phyloP scores from a whole-genome alignment of 2,888 invertebrate genomes.

The Prosapia bicincta region DNA sequence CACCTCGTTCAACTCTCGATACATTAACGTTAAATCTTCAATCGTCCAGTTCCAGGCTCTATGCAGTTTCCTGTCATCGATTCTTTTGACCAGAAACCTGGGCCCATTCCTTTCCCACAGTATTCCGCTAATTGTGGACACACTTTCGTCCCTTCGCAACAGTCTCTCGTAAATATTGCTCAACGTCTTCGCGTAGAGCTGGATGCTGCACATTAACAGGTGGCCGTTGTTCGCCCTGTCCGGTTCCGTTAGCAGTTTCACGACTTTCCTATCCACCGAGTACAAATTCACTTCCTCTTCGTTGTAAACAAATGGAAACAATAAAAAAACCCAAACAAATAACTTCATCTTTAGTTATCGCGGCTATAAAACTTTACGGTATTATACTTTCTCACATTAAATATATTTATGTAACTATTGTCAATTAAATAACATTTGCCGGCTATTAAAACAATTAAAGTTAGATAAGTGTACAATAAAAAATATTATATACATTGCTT shows the following conservation, averaged over 20 bases:
- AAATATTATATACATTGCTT: too few relatives aligned
- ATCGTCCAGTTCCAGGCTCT: conserved; percentile 6
- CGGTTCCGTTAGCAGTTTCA: conserved; percentile 2
- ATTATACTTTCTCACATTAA: not conserved
- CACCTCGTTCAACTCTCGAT: conserved; percentile 11
- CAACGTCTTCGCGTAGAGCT: conserved; percentile 5
- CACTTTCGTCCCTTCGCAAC: conserved; percentile 1
- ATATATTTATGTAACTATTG: not conserved
- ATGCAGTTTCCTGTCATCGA: conserved; percentile 11
- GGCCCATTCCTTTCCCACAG: conserved; percentile 20
- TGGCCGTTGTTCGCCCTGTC: not conserved
- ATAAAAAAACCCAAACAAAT: not conserved
- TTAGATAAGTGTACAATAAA: not conserved
- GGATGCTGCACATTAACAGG: conserved; percentile 6
- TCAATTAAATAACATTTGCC: not conserved
- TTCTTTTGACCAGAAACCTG: conserved; percentile 18
- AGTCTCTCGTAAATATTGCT: conserved; percentile 2
- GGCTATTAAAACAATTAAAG: not conserved
- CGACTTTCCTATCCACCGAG: conserved; percentile 18
- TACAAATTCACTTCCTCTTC: conserved; percentile 20
- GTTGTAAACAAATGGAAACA: not conserved
- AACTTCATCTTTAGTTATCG: not conserved
- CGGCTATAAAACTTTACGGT: not conserved
- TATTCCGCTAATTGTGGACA: conserved; percentile 11
- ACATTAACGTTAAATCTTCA: conserved; percentile 13